Evolutionary conservation across 2,888 invertebrate genomes (phyloP).

Genomic region (Cantharis rufa): DNA sequence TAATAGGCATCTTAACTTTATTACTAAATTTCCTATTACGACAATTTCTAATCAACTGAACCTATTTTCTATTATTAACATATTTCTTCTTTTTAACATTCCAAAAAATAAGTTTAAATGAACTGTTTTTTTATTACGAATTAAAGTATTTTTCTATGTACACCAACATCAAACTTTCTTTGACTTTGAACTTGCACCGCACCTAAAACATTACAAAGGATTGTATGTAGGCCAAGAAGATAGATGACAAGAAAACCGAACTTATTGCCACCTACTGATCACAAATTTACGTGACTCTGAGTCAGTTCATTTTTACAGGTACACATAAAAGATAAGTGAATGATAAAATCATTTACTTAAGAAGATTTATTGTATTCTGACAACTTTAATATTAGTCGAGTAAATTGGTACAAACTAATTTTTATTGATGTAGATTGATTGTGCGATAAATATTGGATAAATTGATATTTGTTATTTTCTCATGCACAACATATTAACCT

Average conservation of each 20-base stretch:
- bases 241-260: slow-evolving; percentile 4
- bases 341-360: slow-evolving; percentile 1
- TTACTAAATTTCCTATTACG: neutral
- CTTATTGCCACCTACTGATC: slow-evolving; percentile 1
- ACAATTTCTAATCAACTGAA: neutral
- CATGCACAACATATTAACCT: neutral
- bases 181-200: slow-evolving; percentile 2
- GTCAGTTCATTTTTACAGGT: neutral
- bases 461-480: neutral
- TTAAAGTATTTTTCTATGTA: neutral
- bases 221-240: slow-evolving; percentile 1
- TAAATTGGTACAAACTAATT: slow-evolving; percentile 3
- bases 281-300: slow-evolving; percentile 1
- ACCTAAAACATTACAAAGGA: slow-evolving; percentile 2
- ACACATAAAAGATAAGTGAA: neutral
- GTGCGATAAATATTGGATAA: neutral
- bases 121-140: neutral
- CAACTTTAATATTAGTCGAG: neutral
- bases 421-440: neutral
- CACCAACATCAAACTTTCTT: neutral
- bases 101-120: neutral
- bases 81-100: neutral
- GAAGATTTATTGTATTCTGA: slow-evolving; percentile 2
- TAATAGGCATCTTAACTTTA: neutral
- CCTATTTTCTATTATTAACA: neutral